Evolutionary conservation across 2,797 vertebrate species (phyloP).

Genomic region (Schizothorax lantsangensis): DNA sequence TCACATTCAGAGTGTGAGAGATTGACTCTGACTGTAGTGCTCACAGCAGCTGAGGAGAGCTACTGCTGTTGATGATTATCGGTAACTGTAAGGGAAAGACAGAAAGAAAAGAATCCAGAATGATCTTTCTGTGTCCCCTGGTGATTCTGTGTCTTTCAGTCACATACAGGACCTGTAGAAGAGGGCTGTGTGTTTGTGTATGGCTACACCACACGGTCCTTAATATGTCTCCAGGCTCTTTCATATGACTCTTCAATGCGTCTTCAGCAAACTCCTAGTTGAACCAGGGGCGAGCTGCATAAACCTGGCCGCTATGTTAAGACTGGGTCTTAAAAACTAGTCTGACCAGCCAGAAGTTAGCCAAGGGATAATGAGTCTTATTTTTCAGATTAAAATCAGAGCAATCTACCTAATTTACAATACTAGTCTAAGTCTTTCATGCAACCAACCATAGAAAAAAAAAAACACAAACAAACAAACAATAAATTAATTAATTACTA

Average conservation of each 20-base stretch:
- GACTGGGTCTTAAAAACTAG: neutral
- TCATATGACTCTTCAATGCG: neutral
- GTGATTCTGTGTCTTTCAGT: slow-evolving; percentile 15
- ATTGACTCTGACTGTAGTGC: slow-evolving; percentile 29
- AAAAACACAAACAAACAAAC: too few species aligned
- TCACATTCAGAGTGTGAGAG: slow-evolving; percentile 26
- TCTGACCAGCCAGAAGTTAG: too few species aligned
- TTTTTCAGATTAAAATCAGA: too few species aligned
- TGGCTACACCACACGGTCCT: neutral
- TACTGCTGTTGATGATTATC: slow-evolving; percentile 32
- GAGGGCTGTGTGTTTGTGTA: slow-evolving; percentile 16
- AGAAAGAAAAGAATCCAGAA: neutral
- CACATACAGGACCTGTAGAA: slow-evolving; percentile 5
- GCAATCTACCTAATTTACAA: too few species aligned
- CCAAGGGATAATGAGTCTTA: too few species aligned
- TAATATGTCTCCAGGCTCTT: neutral
- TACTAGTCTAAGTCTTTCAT: too few species aligned
- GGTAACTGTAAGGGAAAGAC: slow-evolving; percentile 10
- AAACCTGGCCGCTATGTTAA: neutral
- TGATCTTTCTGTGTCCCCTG: slow-evolving; percentile 30
- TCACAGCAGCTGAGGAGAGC: slow-evolving; percentile 19
- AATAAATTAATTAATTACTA: too few species aligned
- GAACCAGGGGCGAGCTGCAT: neutral
- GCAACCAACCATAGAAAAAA: too few species aligned
- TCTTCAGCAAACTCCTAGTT: neutral